Base-by-base conservation (phyloP, 2,113 vertebrate species). In the Diglossa brunneiventris region DNA sequence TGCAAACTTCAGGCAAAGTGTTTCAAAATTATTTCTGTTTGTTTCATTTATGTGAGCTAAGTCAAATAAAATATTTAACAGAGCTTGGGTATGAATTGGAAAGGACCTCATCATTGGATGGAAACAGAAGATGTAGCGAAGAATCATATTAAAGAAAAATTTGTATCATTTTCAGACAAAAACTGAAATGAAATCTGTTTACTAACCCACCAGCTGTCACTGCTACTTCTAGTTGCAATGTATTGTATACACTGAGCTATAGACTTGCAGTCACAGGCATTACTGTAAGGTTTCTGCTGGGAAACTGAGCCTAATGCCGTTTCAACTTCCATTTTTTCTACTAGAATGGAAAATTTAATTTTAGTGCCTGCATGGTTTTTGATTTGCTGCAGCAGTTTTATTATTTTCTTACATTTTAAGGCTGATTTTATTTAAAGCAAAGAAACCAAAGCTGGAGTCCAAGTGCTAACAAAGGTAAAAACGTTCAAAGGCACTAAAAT, bases 181-280 rank as follows among this genome's bases (percentile, higher is more conserved):
- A 96, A 89, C 97, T 95, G 89, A 97, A 96, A 96, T 92, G 87
- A 97, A 97, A 98, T 97, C 96, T 98, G 97, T 97, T 97, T 96
- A 94, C 82, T 87, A 92, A 95, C 89, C 92, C 92, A 97, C 95
- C 97, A 98, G 97, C 97, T 98, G 97, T 98, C 97, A 95, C 94
- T 97, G 92, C 89, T 87, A 72, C 88, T 97, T 94, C 95, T 89
- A 62, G 75, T 88, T 92, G 92, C 92, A 86, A 87, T 33, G 66
- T 79, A 86, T 79, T 91, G 94, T 89, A 35, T 86, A 92, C 69
- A 46, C 72, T 47, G 79, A 94, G 84, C 46, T 84, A 93, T 87
- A 61, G 20, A 76, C 88, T 87, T 55, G 64, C 66, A 84, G 81
- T 77, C 87, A 87, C 47, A 79, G 89, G 89, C 94, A 95, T 96